Percentiles rank a stretch among this genome's conserved stretches.
Conservation (phyloP, 2,888 invertebrate genomes). For the Cloeon dipterum region DNA sequence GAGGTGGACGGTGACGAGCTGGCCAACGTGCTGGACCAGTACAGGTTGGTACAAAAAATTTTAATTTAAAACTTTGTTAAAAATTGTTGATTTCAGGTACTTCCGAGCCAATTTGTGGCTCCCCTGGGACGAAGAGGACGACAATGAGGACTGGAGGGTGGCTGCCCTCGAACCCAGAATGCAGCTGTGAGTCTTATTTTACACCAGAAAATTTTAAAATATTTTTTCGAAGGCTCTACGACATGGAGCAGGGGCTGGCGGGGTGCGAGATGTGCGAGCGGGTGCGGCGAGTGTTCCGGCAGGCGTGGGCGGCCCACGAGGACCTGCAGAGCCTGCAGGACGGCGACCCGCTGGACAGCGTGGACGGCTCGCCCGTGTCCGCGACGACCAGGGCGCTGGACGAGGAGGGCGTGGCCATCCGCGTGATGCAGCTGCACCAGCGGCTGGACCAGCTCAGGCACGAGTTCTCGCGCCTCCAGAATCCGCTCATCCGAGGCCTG, state of each 20-base stretch:
- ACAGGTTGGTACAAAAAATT: not conserved
- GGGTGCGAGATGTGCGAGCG: not conserved
- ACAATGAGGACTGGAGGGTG: not conserved
- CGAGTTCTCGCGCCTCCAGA: not conserved
- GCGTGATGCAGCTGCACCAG: not conserved
- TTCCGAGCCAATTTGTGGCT: not conserved
- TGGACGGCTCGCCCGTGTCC: not conserved
- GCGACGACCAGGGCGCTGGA: not conserved
- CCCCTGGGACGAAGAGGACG: not conserved
- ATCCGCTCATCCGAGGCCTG: not conserved
- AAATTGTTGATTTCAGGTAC: not conserved
- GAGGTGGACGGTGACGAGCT: not conserved
- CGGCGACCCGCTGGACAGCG: constrained; percentile 1
- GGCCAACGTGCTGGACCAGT: not conserved
- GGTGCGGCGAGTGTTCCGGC: not conserved
- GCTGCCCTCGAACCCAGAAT: not conserved
- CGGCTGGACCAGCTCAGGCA: not conserved
- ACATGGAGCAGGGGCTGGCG: not conserved
- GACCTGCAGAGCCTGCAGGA: not conserved
- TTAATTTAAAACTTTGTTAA: not conserved
- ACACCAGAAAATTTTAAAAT: not conserved
- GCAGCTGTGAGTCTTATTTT: not conserved
- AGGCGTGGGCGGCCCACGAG: not conserved
- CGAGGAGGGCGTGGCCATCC: not conserved
- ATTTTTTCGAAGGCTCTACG: not conserved